Evolutionary conservation across 2,113 vertebrate species (phyloP).

Genomic region (Sphyrna mokarran): DNA sequence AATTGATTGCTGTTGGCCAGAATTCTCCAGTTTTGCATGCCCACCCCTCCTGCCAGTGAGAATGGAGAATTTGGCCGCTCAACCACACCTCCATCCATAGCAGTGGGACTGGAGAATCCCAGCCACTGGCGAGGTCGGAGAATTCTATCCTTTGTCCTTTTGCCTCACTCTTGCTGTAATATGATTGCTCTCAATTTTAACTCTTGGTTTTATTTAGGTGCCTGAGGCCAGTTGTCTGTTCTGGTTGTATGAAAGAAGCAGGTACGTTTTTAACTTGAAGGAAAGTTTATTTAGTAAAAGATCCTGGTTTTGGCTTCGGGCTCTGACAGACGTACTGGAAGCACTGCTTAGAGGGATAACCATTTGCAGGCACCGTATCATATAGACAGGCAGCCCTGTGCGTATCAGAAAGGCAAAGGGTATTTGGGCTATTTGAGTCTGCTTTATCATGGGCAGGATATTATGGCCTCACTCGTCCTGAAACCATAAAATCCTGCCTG

Average conservation of each 20-base stretch:
- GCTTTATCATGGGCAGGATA: not conserved
- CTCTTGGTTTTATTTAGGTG: not conserved
- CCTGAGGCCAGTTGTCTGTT: not conserved
- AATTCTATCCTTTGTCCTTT: not conserved
- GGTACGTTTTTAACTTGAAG: not conserved
- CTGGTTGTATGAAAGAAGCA: not conserved
- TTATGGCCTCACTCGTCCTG: too few species aligned
- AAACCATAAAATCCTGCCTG: too few species aligned
- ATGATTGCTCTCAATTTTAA: not conserved
- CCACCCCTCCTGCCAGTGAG: too few species aligned
- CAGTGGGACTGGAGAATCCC: too few species aligned
- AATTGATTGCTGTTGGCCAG: not conserved
- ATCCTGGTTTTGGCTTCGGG: not conserved
- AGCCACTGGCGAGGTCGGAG: too few species aligned
- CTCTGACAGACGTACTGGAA: not conserved
- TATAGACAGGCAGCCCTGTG: not conserved
- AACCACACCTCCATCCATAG: too few species aligned
- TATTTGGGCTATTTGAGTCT: not conserved
- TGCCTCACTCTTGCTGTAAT: not conserved
- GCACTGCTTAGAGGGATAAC: not conserved
- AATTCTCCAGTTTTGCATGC: too few species aligned
- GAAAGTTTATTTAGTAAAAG: not conserved
- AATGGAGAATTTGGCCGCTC: too few species aligned
- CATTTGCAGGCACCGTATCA: not conserved
- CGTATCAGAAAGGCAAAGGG: not conserved